A percentile compares a stretch with the other conserved stretches of the same genome.
Conservation (phyloP, 2,797 vertebrate species). For the Enteromius unitaeniatus region DNA sequence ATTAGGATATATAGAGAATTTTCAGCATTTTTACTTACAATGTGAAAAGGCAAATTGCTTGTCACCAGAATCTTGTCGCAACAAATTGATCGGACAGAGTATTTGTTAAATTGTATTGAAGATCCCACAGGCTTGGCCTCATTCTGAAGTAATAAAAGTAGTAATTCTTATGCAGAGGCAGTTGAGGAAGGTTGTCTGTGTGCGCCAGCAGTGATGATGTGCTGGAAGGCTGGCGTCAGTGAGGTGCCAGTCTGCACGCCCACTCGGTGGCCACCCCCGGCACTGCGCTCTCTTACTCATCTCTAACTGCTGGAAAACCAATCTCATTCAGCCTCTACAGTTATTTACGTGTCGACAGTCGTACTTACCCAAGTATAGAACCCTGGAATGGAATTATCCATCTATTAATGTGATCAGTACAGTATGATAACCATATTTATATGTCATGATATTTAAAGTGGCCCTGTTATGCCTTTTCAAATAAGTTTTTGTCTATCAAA, state of each 20-base stretch:
- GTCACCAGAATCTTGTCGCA: neutral
- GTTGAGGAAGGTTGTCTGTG: constrained; percentile 39
- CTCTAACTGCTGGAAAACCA: constrained; percentile 53
- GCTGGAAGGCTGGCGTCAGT: constrained; percentile 56
- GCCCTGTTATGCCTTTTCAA: too few species aligned
- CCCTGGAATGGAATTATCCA: neutral
- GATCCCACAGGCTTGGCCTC: constrained; percentile 13
- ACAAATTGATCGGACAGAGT: neutral
- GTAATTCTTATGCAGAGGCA: constrained; percentile 11
- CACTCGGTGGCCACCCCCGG: constrained; percentile 43
- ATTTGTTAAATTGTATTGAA: constrained; percentile 9
- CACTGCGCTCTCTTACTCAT: constrained; percentile 52
- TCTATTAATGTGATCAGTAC: neutral
- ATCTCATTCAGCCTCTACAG: constrained; percentile 49
- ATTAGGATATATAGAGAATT: neutral
- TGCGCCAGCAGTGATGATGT: constrained; percentile 44
- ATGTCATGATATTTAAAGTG: constrained; percentile 1
- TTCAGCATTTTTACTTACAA: neutral
- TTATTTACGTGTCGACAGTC: constrained; percentile 27
- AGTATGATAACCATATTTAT: constrained; percentile 20
- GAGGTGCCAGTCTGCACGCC: constrained; percentile 61
- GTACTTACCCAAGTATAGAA: neutral
- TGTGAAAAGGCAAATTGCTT: neutral
- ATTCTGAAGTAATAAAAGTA: constrained; percentile 27
- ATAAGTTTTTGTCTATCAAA: too few species aligned